Percentiles rank a stretch among this genome's conserved stretches.
Conservation (phyloP, 2,113 vertebrate species). For the Ictalurus punctatus region DNA sequence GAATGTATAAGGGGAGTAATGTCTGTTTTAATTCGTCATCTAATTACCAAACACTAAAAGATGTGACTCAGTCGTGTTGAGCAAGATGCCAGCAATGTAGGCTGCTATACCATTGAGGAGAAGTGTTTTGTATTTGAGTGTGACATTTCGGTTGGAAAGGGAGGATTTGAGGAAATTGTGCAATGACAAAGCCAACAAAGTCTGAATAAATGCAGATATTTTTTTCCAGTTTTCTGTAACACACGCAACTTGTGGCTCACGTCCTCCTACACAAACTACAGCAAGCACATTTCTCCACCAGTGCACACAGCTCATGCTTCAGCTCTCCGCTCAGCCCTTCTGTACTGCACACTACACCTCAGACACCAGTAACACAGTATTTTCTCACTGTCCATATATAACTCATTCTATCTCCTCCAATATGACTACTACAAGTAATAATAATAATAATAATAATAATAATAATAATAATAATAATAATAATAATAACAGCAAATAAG, state of each 20-base stretch:
- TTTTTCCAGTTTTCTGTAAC: too few relatives aligned
- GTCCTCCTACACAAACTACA: background rate
- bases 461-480: background rate
- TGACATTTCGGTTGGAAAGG: background rate
- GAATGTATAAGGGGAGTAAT: background rate
- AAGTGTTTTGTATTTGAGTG: background rate
- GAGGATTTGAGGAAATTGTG: constrained; percentile 19
- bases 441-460: background rate
- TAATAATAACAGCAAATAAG: background rate
- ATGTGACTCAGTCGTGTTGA: background rate
- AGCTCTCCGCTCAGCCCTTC: constrained; percentile 40
- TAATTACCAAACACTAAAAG: background rate
- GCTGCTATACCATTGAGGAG: background rate
- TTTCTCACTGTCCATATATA: background rate
- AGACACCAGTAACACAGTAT: background rate
- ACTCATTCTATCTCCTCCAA: background rate
- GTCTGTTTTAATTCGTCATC: background rate
- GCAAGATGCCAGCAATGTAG: background rate
- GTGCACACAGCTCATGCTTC: constrained; percentile 4
- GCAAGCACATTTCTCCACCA: background rate
- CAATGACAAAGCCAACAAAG: background rate
- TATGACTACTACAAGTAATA: background rate
- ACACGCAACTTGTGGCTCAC: background rate
- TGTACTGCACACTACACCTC: background rate
- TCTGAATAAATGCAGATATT: background rate